Conservation (phyloP, 2,888 invertebrate genomes). For the Tetramorium bicarinatum region DNA sequence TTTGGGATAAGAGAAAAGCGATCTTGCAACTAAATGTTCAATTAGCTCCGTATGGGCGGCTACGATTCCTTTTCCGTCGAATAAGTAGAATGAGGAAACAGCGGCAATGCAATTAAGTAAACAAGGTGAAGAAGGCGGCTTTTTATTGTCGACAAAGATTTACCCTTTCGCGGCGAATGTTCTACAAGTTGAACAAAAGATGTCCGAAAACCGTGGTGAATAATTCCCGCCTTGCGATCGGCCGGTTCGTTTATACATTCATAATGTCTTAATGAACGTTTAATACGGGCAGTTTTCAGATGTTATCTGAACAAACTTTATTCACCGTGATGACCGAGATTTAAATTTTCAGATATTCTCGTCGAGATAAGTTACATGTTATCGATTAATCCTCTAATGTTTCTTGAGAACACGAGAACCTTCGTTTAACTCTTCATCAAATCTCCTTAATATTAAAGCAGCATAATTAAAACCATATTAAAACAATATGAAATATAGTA, state of each 20-base stretch:
- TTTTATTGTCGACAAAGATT: not conserved
- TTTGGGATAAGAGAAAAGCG: not conserved
- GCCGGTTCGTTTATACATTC: not conserved
- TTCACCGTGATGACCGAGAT: constrained; percentile 19
- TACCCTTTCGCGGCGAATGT: not conserved
- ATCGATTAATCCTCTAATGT: constrained; percentile 17
- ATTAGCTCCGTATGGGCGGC: not conserved
- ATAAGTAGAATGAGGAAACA: not conserved
- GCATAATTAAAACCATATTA: not conserved
- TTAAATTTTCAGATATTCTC: constrained; percentile 18
- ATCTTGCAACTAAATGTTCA: not conserved
- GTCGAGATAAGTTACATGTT: constrained; percentile 5
- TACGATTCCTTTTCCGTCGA: not conserved
- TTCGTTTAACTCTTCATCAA: not conserved
- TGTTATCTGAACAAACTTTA: constrained; percentile 16
- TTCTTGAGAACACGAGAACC: not conserved
- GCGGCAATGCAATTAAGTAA: constrained; percentile 33
- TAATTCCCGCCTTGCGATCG: not conserved
- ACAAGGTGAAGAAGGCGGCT: not conserved
- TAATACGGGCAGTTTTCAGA: not conserved
- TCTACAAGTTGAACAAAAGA: not conserved
- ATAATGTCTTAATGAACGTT: constrained; percentile 30
- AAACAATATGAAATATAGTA: not conserved
- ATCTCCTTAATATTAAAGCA: not conserved
- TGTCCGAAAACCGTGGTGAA: not conserved